A percentile compares a stretch with the other conserved stretches of the same genome.
Evolutionary conservation across 1,140 invertebrate species (phyloP).

Genomic region (Aricia agestis): DNA sequence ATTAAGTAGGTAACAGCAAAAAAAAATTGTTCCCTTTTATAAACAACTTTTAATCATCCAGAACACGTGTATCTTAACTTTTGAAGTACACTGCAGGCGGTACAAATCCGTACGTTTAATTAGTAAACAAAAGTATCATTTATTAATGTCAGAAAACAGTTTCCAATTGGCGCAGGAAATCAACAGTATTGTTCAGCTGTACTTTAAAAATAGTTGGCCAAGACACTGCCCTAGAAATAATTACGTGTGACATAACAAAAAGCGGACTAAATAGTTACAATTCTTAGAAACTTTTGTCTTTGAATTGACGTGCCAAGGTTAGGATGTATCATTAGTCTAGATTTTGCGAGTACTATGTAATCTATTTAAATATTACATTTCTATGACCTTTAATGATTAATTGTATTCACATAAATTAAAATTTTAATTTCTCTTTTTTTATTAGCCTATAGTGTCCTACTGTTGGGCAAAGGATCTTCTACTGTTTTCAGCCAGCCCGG

Average conservation of each 20-base stretch:
- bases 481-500: too few species aligned
- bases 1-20: too few species aligned
- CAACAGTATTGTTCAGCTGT: not conserved
- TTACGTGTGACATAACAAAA: not conserved
- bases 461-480: too few species aligned
- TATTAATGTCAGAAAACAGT: not conserved
- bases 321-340: not conserved
- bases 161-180: not conserved
- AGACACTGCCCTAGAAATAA: not conserved
- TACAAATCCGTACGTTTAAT: not conserved
- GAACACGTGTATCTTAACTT: not conserved
- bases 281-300: slow-evolving; percentile 3
- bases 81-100: not conserved
- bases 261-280: not conserved
- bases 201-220: not conserved
- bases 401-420: too few species aligned
- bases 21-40: too few species aligned
- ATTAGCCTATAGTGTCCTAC: too few species aligned
- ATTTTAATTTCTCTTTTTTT: too few species aligned
- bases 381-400: too few species aligned
- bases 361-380: not conserved
- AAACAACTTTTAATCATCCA: too few species aligned
- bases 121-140: not conserved
- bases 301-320: not conserved
- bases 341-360: not conserved